phyloP scores from a whole-genome alignment of 2,797 vertebrate species.

The Pseudochirops cupreus region DNA sequence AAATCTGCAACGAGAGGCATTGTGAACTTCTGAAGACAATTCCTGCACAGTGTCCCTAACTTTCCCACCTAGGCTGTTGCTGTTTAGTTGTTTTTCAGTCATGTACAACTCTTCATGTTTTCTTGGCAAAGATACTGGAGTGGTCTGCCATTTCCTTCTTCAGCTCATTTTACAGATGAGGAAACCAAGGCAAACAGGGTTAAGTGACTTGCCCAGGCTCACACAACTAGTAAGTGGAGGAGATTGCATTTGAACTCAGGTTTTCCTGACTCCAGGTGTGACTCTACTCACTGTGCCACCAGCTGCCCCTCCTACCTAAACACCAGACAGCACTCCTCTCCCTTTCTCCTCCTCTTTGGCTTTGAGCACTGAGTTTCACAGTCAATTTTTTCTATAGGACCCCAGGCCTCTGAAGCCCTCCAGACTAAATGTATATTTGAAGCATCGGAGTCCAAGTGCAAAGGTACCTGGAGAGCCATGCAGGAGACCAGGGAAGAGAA shows the following conservation, averaged over 20 bases:
- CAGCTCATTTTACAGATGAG: background rate
- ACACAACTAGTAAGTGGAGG: background rate
- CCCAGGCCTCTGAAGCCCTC: slow-evolving; percentile 81
- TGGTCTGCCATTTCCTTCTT: background rate
- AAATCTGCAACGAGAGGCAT: background rate
- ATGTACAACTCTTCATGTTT: background rate
- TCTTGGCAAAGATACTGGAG: background rate
- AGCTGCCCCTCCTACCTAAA: background rate
- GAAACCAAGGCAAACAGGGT: background rate
- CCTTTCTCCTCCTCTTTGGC: background rate
- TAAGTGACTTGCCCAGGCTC: background rate
- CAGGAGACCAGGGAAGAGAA: slow-evolving; percentile 48
- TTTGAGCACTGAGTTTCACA: background rate
- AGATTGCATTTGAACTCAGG: background rate
- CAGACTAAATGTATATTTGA: slow-evolving; percentile 84
- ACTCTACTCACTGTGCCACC: rapidly evolving
- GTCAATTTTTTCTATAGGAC: slow-evolving; percentile 82
- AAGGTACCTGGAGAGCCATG: slow-evolving; percentile 80
- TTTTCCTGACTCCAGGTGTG: background rate
- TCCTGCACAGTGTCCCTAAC: background rate
- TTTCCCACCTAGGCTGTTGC: background rate
- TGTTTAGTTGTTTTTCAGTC: background rate
- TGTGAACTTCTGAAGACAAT: background rate
- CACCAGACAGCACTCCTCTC: too few relatives aligned
- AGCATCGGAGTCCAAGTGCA: slow-evolving; percentile 51